Conservation (phyloP, 2,888 invertebrate species). For the Hofmannophila pseudospretella region DNA sequence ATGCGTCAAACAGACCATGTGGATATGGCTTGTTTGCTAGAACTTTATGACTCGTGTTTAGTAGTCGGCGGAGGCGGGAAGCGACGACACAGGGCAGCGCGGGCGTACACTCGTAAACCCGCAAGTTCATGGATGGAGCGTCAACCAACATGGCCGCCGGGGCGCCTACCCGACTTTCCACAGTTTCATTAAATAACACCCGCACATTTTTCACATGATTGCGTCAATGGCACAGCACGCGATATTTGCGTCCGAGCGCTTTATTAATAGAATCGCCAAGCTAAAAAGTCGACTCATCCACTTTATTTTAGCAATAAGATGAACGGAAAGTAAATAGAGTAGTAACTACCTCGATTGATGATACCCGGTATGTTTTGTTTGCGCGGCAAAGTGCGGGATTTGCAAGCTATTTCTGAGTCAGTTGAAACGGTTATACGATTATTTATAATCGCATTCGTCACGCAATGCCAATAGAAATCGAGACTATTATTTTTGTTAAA, state of each 20-base stretch:
- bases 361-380: slow-evolving; percentile 55
- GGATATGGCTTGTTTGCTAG: slow-evolving; percentile 46
- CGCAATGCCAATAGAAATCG: slow-evolving; percentile 35
- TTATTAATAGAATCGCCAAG: slow-evolving; percentile 68
- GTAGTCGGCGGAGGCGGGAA: slow-evolving; percentile 25
- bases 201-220: slow-evolving; percentile 70
- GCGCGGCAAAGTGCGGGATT: slow-evolving; percentile 36
- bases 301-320: slow-evolving; percentile 66
- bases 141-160: slow-evolving; percentile 29
- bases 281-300: slow-evolving; percentile 65
- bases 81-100: slow-evolving; percentile 2
- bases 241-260: slow-evolving; percentile 67
- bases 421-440: slow-evolving; percentile 44
- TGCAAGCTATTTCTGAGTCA: slow-evolving; percentile 47
- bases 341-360: slow-evolving; percentile 52
- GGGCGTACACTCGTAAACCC: slow-evolving; percentile 26
- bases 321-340: slow-evolving; percentile 64
- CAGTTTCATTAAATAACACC: slow-evolving; percentile 62
- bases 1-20: too few relatives aligned
- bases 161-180: slow-evolving; percentile 57
- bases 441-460: slow-evolving; percentile 69
- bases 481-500: slow-evolving; percentile 58
- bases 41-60: slow-evolving; percentile 44
- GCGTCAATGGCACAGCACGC: slow-evolving; percentile 70
- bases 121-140: slow-evolving; percentile 28